A percentile compares a stretch with the other conserved stretches of the same genome.
Conservation (phyloP, 2,888 invertebrate genomes). For the Cerceris rybyensis region DNA sequence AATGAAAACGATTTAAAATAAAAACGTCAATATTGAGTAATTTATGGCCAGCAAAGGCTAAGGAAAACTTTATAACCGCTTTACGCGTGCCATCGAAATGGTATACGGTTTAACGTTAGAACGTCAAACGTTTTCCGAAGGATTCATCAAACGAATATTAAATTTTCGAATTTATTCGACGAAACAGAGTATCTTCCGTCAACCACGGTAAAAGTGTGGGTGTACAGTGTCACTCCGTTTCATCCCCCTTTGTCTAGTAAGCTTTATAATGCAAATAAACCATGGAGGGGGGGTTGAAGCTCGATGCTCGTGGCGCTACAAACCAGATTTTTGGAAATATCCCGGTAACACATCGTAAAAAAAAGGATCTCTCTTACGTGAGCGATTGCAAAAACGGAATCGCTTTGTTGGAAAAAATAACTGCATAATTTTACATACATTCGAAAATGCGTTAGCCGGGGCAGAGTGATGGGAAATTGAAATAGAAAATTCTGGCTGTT, state of each 20-base stretch:
- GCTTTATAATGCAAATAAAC: constrained; percentile 73
- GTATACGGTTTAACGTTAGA: background rate
- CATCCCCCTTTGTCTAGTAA: constrained; percentile 52
- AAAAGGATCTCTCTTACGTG: constrained; percentile 44
- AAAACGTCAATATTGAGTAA: constrained; percentile 8
- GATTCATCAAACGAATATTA: constrained; percentile 5
- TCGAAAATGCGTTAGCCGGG: constrained; percentile 25
- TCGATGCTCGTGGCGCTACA: constrained; percentile 57
- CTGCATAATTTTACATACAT: constrained; percentile 47
- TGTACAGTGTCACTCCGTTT: constrained; percentile 50
- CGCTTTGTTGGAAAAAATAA: constrained; percentile 40
- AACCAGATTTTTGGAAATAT: constrained; percentile 65
- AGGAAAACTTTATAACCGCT: background rate
- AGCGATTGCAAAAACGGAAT: constrained; percentile 40
- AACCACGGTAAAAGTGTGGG: constrained; percentile 58
- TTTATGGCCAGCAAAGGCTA: background rate
- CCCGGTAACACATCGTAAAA: constrained; percentile 49
- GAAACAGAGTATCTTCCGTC: constrained; percentile 56
- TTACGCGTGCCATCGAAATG: background rate
- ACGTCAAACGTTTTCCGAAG: background rate
- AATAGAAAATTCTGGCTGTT: background rate
- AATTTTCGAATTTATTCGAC: constrained; percentile 58
- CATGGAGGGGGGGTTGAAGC: constrained; percentile 46
- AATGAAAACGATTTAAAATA: background rate
- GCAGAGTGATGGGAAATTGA: background rate